phyloP scores from a whole-genome alignment of 2,888 invertebrate species.

The Tipula lateralis region DNA sequence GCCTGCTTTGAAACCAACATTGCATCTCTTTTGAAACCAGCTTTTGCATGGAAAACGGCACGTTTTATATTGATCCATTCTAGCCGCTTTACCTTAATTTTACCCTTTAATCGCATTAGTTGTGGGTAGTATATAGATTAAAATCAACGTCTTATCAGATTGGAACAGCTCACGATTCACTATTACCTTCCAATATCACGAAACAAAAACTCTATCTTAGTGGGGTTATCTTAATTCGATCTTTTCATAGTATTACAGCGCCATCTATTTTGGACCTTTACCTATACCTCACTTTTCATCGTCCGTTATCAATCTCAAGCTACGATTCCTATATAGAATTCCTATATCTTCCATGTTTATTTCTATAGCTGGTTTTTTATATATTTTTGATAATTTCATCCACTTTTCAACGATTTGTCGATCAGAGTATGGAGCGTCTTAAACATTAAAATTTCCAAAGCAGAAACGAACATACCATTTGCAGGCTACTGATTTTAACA shows the following conservation, averaged over 20 bases:
- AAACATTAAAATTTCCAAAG: slow-evolving; percentile 33
- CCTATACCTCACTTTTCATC: not conserved
- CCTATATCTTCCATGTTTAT: too few relatives aligned
- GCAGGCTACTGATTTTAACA: not conserved
- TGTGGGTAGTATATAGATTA: not conserved
- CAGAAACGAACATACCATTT: slow-evolving; percentile 35
- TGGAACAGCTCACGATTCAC: not conserved
- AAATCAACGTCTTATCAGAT: not conserved
- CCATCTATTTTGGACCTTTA: not conserved
- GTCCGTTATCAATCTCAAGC: not conserved
- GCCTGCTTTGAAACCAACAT: too few relatives aligned
- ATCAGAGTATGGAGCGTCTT: not conserved
- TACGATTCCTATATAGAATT: too few relatives aligned
- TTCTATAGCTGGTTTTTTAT: not conserved
- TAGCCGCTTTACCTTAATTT: not conserved
- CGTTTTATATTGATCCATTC: not conserved
- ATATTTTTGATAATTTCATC: not conserved
- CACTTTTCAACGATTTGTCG: slow-evolving; percentile 29
- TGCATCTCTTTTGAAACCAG: too few relatives aligned
- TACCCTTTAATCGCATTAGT: not conserved
- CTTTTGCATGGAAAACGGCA: not conserved
- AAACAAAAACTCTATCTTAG: too few relatives aligned
- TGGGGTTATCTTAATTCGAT: too few relatives aligned
- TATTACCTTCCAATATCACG: too few relatives aligned
- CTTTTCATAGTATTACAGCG: not conserved